Percentiles rank a stretch among this genome's conserved stretches.
These are phyloP conservation scores for Podarcis cretensis DNA, from an alignment of 2,113 vertebrate species.

Conservation along the genomic window DNA sequence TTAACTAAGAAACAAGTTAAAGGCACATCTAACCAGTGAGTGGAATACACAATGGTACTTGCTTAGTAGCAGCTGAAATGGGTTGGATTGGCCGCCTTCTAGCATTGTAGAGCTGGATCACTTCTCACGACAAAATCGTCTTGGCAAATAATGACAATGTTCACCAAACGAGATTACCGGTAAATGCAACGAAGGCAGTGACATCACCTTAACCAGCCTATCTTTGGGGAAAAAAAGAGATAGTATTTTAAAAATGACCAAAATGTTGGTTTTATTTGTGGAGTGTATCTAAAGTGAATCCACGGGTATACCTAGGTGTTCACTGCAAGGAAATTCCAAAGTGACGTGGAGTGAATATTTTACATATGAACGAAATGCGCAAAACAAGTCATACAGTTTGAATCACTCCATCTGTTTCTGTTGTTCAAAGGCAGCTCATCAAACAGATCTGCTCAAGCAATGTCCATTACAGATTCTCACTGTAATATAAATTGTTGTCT, in stretches of 20 bases:
- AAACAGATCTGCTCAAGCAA: conserved; percentile 56
- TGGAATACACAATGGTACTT: not conserved
- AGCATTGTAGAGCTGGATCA: not conserved
- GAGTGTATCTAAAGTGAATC: not conserved
- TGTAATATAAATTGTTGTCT: conserved; percentile 73
- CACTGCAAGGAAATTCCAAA: conserved; percentile 35
- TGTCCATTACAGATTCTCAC: conserved; percentile 54
- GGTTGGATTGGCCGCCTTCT: not conserved
- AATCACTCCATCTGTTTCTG: conserved; percentile 72
- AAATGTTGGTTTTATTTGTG: not conserved
- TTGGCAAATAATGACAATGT: not conserved
- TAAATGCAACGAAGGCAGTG: not conserved
- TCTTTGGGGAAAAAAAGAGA: not conserved
- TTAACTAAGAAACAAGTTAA: not conserved
- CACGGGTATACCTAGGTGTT: not conserved
- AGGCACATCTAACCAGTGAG: not conserved
- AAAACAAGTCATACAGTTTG: conserved; percentile 61
- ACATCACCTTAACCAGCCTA: not conserved
- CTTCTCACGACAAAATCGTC: not conserved
- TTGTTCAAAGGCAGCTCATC: conserved; percentile 66
- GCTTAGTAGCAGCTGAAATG: too few relatives aligned
- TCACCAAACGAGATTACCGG: not conserved
- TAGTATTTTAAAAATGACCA: not conserved
- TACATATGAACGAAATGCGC: conserved; percentile 46
- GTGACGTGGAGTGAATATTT: conserved; percentile 52